Evolutionary conservation across 2,888 invertebrate species (phyloP).

Genomic region (Helobdella robusta): DNA sequence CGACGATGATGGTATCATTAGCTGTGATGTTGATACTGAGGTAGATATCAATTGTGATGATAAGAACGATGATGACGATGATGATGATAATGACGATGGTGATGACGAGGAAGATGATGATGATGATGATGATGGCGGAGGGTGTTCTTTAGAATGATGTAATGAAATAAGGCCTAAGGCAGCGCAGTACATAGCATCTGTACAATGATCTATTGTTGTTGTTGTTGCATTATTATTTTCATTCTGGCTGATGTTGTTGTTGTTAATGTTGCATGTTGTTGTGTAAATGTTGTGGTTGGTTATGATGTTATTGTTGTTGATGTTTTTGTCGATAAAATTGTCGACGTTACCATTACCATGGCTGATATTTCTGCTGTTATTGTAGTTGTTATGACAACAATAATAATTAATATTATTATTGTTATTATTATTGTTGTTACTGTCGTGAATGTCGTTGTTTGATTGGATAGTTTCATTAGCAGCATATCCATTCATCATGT

Average conservation of each 20-base stretch:
- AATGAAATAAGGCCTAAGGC: too few relatives aligned
- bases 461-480: too few relatives aligned
- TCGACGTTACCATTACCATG: slow-evolving; percentile 34
- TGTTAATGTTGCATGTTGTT: not conserved
- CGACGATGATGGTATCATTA: not conserved
- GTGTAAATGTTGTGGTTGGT: not conserved
- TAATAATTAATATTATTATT: slow-evolving; percentile 10
- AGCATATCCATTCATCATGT: too few relatives aligned
- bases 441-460: too few relatives aligned
- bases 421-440: not conserved
- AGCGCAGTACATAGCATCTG: too few relatives aligned
- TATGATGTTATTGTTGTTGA: not conserved
- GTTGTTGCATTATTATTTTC: not conserved
- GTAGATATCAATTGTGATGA: not conserved
- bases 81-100: not conserved
- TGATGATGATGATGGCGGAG: not conserved
- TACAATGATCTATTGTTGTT: not conserved
- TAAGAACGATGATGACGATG: not conserved
- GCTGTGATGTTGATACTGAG: not conserved
- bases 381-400: not conserved
- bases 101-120: not conserved
- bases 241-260: not conserved
- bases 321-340: not conserved
- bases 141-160: not conserved
- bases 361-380: slow-evolving; percentile 1